Percentiles rank a stretch among this genome's conserved stretches.
Evolutionary conservation across 2,113 vertebrate species (phyloP).

Genomic region (Nothoprocta perdicaria): DNA sequence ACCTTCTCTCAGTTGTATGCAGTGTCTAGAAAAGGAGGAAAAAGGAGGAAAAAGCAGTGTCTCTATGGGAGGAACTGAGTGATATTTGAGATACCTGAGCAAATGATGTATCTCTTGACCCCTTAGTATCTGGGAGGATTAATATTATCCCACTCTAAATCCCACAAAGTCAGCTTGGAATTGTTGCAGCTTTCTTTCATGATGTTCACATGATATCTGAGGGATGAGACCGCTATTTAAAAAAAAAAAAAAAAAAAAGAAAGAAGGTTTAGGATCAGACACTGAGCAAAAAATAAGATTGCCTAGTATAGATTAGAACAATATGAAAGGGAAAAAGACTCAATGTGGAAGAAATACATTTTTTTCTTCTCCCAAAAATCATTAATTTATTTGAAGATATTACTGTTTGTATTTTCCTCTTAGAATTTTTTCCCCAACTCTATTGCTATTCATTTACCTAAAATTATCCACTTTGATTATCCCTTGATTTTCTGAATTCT

Average conservation of each 20-base stretch:
- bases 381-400: not conserved
- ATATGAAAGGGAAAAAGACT: not conserved
- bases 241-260: too few species aligned
- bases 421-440: not conserved
- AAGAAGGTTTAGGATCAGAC: not conserved
- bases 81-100: not conserved
- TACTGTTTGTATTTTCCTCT: not conserved
- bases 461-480: not conserved
- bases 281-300: not conserved
- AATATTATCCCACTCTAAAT: not conserved
- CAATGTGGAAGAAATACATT: not conserved
- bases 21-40: not conserved
- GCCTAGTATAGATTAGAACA: conserved; percentile 13
- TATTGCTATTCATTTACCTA: not conserved
- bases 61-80: not conserved
- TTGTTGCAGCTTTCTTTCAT: not conserved
- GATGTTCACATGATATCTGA: conserved; percentile 25
- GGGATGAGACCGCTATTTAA: not conserved
- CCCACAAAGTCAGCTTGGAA: not conserved
- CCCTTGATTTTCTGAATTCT: not conserved
- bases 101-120: not conserved
- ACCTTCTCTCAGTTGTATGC: not conserved
- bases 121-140: not conserved
- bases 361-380: not conserved
- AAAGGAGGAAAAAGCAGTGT: not conserved